Evolutionary conservation across 2,888 invertebrate species (phyloP), one percentile per base, ranked within the genome.

Genomic region (Shargacucullia verbasci): DNA sequence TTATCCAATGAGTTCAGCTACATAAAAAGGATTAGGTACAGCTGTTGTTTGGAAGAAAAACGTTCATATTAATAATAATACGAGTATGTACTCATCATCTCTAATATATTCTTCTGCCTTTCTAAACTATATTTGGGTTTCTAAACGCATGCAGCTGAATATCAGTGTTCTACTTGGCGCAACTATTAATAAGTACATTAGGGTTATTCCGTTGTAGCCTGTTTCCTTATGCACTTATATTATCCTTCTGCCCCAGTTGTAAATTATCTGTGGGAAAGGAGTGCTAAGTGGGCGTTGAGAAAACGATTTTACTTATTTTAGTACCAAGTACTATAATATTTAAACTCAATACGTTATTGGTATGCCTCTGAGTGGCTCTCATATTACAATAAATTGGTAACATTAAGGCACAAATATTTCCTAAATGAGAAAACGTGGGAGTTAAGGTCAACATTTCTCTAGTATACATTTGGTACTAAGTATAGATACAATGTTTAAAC

Each of bases 291-390:
- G 59, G 67, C 31, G 31, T 34, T 15, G 12, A 7, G 35, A 8
- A 8, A 25, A 34, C 45, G 3, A n/a, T n/a, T 66, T 50, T 45
- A 44, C 49, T 50, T 46, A 29, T 2, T 9, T 29, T 29, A 8
- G 2, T 20, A 20, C 20, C 4, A 20, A 20, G 20, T 29, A 29
- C 25, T 41, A 46, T 38, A 12, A 29, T 37, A 61, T 52, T 41
- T 33, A 38, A 12, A 39, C 29, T n/a, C 20, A 44, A 61, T 54
- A 27, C 2, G 5, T 62, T 44, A 54, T 54, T 47, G 46, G n/a
- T 38, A 27, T 29, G 25, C 12, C 20, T 12, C 1, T 9, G 40
- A 12, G 34, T 13, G 31, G 27, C 14, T 33, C 20, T 33, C 27
- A 25, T 38, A 7, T 13, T 10, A 35, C 25, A 46, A 35, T 37